These are phyloP conservation scores for Tinea pellionella DNA, from an alignment of 2,888 invertebrate genomes.

Conservation along the genomic window DNA sequence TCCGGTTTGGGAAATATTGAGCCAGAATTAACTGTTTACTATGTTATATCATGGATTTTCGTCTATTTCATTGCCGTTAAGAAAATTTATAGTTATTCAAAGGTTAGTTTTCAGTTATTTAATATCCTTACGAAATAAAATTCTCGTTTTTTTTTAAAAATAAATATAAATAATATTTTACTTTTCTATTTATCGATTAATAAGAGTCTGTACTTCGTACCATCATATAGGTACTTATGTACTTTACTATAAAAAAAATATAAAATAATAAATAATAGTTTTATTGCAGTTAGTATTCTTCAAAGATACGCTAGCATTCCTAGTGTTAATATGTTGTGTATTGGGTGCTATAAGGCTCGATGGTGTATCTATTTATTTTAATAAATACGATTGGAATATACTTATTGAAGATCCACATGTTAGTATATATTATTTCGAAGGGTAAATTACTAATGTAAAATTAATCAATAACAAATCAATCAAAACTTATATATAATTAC, in stretches of 20 bases:
- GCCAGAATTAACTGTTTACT: constrained; percentile 44
- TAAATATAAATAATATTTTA: no score
- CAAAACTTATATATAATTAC: no score
- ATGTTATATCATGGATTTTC: constrained; percentile 45
- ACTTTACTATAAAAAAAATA: no score
- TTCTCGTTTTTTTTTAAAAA: no score
- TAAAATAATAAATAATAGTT: no score
- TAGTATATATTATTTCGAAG: neutral
- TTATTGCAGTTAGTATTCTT: constrained; percentile 47
- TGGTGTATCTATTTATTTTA: constrained; percentile 41
- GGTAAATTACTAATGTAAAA: neutral
- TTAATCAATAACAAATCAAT: no score
- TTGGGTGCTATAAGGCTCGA: constrained; percentile 38
- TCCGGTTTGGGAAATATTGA: constrained; percentile 48
- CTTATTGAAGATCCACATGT: constrained; percentile 41
- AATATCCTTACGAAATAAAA: no score
- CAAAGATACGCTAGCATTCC: constrained; percentile 48
- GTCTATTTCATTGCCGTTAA: constrained; percentile 51
- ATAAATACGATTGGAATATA: constrained; percentile 43
- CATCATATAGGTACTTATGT: no score
- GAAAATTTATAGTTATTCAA: constrained; percentile 54
- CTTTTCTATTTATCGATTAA: no score
- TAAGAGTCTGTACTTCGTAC: no score
- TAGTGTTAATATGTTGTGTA: constrained; percentile 36
- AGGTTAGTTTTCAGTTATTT: constrained; percentile 39